Conservation (phyloP, 1,140 invertebrate genomes). For the Andricus grossulariae region DNA sequence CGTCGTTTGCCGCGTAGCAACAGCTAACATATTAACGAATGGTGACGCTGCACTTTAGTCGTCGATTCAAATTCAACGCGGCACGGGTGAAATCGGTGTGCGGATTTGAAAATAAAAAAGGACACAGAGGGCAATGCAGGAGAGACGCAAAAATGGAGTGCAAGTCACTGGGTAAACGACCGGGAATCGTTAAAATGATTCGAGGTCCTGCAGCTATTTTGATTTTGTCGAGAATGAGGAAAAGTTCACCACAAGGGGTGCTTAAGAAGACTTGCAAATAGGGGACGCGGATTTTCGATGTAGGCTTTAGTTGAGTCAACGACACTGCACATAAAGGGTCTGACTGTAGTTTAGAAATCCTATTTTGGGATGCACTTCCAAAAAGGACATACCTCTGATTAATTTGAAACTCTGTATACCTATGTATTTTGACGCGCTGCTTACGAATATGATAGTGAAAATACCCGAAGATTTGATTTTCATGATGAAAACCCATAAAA, state of each 20-base stretch:
- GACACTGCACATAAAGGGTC: no score
- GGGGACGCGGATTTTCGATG: background rate
- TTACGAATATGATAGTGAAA: no score
- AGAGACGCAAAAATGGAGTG: constrained; percentile 70
- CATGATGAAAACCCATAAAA: no score
- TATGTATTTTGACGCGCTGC: no score
- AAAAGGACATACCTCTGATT: no score
- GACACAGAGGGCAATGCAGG: constrained; percentile 47
- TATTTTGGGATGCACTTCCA: no score
- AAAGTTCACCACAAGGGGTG: constrained; percentile 31
- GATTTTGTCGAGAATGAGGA: constrained; percentile 60
- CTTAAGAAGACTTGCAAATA: constrained; percentile 18
- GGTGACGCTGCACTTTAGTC: constrained; percentile 72
- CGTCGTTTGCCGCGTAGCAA: constrained; percentile 57
- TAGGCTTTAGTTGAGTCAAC: background rate
- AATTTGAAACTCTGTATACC: no score
- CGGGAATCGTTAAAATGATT: constrained; percentile 73
- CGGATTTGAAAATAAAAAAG: constrained; percentile 62
- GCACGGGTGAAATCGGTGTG: constrained; percentile 60
- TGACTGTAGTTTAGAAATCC: no score
- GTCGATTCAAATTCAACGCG: constrained; percentile 72
- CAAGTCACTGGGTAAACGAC: constrained; percentile 77
- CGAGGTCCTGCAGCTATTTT: constrained; percentile 65
- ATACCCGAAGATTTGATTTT: no score
- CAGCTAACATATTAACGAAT: constrained; percentile 74